Evolutionary conservation across 1,140 invertebrate species (phyloP), one percentile per base, ranked within the genome.

Genomic region (Aradophagus sp.): DNA sequence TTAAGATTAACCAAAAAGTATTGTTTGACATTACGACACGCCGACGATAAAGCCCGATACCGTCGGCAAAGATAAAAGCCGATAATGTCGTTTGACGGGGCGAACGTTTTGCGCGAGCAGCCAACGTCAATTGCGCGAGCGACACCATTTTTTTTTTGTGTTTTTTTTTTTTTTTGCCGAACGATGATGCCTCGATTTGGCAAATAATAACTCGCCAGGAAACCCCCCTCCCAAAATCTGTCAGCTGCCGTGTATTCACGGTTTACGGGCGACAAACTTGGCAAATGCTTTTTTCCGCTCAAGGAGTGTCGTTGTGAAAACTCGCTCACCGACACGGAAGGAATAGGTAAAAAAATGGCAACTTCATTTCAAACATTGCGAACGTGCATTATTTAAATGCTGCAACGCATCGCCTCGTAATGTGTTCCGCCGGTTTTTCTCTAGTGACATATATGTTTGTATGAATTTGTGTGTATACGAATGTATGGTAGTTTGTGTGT

Each of bases 251-350:
- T 14, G 38, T 29, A 52, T 20, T 50, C 45, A 52, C 29, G 27
- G 56, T 50, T 34, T 29, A 61, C 35, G 35, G 36, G 36, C 27
- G 38, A 62, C 17, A 52, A 41, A 35, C 31, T 34, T 35, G 45
- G 47, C 36, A 14, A 62, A 62, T 23, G 58, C 19, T 52, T 62
- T 63, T 62, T 62, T 56, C 39, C 39, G 59, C 47, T 53, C 16
- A 52, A 63, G 47, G 26, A 53, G 38, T 45, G 38, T 62, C 32
- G 44, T 50, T 50, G 36, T 63, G 29, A 52, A 63, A 55, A 47
- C 12, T 35, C 38, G 42, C 11, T 31, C 50, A 55, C 39, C 34
- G 39, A 34, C 17, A 32, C 26, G 50, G 27, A 65, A 65, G 5
- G 14, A 39, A 53, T 52, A 65, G 47, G 29, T 45, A 36, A 39